Base-by-base conservation (phyloP, 1,140 invertebrate species). In the Ostrea edulis region DNA sequence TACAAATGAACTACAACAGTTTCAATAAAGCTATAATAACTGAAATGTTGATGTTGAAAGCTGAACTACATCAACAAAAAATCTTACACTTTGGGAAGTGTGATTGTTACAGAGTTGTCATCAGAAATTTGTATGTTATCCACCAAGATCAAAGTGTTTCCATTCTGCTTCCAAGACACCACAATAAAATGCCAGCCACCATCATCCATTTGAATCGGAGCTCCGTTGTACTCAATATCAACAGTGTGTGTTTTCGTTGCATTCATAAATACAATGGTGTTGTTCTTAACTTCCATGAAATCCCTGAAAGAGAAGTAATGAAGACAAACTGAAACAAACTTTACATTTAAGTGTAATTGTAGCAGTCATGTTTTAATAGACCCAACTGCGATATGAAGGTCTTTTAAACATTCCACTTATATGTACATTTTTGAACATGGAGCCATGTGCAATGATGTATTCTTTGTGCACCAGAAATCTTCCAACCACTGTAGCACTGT, bases 121-220 rank as follows among this genome's bases (percentile, higher is more conserved):
- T 44, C 22, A 22, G 11, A 25, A 22, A 83, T 11, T 52, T 20
- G 22, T 22, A 85, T 11, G 9, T 25, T 55, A 17, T 85, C 55
- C 35, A 85, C 84, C 20, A 17, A 12, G 4, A 85, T 17, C 12
- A 11, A 9, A 9, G 54, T 9, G 17, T 82, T 12, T 29, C 86
- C 77, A 51, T 29, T 35, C 12, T 17, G 14, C 8, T 82, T 71
- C 86, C 86, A 82, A 8, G 53, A 58, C 4, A 82, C n/a, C 4
- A n/a, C 86, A 25, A 86, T 55, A 25, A 55, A 44, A 62, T 82
- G 71, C 86, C 86, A 86, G 8, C n/a, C 51, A 25, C 86, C 86
- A 82, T 86, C 77, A 58, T 52, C 54, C 7, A 82, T 82, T 44
- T 55, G 11, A 35, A 29, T 14, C 9, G 44, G 44, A 8, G 2